These are phyloP conservation scores for Tryphoninae sp. DNA, from an alignment of 2,888 invertebrate genomes.

Conservation along the genomic window DNA sequence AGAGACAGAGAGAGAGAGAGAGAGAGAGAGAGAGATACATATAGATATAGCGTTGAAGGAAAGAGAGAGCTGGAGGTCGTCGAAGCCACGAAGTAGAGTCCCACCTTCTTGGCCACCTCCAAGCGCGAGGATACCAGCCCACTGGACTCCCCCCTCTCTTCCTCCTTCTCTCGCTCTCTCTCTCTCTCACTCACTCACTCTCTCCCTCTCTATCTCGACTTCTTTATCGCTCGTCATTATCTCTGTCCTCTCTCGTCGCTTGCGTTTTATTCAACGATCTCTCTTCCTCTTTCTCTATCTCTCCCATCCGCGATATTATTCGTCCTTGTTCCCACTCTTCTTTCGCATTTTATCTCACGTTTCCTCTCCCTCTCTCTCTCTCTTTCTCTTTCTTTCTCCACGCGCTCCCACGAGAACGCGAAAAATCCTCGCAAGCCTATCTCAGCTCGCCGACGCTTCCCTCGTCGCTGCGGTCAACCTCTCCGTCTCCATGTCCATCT, in stretches of 20 bases:
- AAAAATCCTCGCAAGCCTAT: constrained; percentile 52
- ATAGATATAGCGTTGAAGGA: not conserved
- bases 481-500: not conserved
- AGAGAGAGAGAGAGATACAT: constrained; percentile 41
- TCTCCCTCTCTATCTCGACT: constrained; percentile 64
- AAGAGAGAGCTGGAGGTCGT: constrained; percentile 57
- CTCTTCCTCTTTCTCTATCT: constrained; percentile 39
- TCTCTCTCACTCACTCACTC: constrained; percentile 74
- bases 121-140: constrained; percentile 80
- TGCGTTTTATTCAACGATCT: constrained; percentile 42
- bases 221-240: constrained; percentile 62
- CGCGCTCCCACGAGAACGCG: constrained; percentile 46
- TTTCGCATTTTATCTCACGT: constrained; percentile 3
- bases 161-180: constrained; percentile 59
- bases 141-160: constrained; percentile 79
- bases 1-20: constrained; percentile 36
- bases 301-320: constrained; percentile 19
- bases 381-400: constrained; percentile 24
- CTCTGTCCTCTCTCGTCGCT: constrained; percentile 33
- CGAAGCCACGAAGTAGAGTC: constrained; percentile 75
- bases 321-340: constrained; percentile 11
- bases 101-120: constrained; percentile 81
- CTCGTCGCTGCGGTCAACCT: constrained; percentile 43
- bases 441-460: constrained; percentile 41
- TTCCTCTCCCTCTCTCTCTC: constrained; percentile 27